A percentile compares a stretch with the other conserved stretches of the same genome.
Conservation (phyloP, 2,113 vertebrate species). For the Etia nguti region DNA sequence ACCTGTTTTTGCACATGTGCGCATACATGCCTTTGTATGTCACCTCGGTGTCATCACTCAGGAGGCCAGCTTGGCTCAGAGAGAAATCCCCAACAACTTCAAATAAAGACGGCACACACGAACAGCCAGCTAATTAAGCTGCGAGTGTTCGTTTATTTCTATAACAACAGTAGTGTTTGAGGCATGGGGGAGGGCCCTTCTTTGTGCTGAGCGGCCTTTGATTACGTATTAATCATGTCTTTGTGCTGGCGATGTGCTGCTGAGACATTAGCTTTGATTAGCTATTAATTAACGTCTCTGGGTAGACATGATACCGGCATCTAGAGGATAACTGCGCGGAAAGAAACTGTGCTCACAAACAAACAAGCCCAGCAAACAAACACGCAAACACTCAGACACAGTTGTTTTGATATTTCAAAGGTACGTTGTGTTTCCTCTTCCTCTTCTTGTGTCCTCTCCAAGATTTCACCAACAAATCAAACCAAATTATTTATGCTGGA, state of each 20-base stretch:
- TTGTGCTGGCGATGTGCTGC: conserved; percentile 72
- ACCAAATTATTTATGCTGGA: conserved; percentile 73
- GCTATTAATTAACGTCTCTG: conserved; percentile 80
- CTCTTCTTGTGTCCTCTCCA: conserved; percentile 72
- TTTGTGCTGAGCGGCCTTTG: conserved; percentile 72
- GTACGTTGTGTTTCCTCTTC: conserved; percentile 61
- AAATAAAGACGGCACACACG: conserved; percentile 55
- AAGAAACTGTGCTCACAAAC: conserved; percentile 65
- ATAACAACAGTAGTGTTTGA: conserved; percentile 67
- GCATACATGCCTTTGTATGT: conserved; percentile 19
- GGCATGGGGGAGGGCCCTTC: conserved; percentile 66
- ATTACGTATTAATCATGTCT: conserved; percentile 81
- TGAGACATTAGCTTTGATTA: conserved; percentile 81
- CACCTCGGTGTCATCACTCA: conserved; percentile 60
- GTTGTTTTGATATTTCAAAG: conserved; percentile 74
- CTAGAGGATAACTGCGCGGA: conserved; percentile 69
- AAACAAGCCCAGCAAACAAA: conserved; percentile 69
- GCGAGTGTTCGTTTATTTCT: conserved; percentile 65
- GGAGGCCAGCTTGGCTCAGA: conserved; percentile 58
- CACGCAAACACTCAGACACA: conserved; percentile 65
- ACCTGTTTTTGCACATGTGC: not conserved
- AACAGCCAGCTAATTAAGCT: conserved; percentile 68
- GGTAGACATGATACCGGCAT: conserved; percentile 67
- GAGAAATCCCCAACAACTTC: conserved; percentile 60
- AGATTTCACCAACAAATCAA: conserved; percentile 71